Evolutionary conservation across 2,113 vertebrate species (phyloP).

Genomic region (Cephalophus harveyi): DNA sequence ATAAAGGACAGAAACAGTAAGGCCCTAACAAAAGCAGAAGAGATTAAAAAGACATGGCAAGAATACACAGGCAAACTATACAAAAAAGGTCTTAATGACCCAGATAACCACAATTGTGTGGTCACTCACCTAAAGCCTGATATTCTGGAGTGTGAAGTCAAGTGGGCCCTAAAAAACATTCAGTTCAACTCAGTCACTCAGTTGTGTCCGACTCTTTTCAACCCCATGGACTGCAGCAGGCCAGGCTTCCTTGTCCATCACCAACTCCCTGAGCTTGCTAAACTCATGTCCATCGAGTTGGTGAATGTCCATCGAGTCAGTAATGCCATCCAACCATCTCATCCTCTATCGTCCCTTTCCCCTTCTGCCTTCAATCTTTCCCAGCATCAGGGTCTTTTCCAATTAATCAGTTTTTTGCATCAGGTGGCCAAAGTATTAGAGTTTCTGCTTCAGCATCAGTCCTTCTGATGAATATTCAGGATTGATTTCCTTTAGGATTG

Average conservation of each 20-base stretch:
- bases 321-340: neutral
- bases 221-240: neutral
- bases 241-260: neutral
- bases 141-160: neutral
- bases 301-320: neutral
- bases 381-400: neutral
- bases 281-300: neutral
- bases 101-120: neutral
- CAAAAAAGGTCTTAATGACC: neutral
- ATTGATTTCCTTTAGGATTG: neutral
- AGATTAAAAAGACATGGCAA: neutral
- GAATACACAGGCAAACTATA: neutral
- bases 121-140: neutral
- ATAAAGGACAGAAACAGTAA: neutral
- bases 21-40: neutral
- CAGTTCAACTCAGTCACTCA: neutral
- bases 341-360: neutral
- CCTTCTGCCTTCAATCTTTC: neutral
- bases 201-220: neutral
- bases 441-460: neutral
- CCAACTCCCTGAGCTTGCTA: neutral
- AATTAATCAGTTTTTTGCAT: neutral
- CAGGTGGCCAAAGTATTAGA: neutral
- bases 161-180: neutral
- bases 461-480: neutral